Conservation (phyloP, 1,140 invertebrate species). For the Zaprionus camerounensis region DNA sequence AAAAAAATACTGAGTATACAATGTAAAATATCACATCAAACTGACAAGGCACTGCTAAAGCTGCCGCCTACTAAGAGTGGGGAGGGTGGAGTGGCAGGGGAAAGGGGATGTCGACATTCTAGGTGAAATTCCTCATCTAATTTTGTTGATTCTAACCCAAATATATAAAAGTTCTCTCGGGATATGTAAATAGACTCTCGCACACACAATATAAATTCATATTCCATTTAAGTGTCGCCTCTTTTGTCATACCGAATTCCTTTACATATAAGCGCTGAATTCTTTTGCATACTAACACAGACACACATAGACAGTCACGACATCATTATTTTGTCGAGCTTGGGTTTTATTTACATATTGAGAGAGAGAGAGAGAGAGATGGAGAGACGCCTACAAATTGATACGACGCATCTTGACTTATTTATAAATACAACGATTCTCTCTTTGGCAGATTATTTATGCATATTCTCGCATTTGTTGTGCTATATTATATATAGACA, state of each 20-base stretch:
- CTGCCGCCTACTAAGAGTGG: neutral
- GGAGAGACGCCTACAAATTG: conserved; percentile 33
- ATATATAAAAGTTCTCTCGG: neutral
- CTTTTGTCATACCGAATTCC: conserved; percentile 38
- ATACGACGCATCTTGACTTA: conserved; percentile 36
- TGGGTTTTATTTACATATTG: conserved; percentile 17
- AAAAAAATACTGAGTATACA: neutral
- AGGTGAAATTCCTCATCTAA: conserved; percentile 3
- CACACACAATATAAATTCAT: conserved; percentile 10
- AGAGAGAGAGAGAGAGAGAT: neutral
- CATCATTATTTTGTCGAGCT: conserved; percentile 36
- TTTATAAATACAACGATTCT: conserved; percentile 18
- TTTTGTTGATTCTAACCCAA: conserved; percentile 6
- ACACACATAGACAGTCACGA: neutral
- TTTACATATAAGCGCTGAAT: conserved; percentile 26
- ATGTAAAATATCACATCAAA: neutral
- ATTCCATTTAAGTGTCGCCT: conserved; percentile 12
- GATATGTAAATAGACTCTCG: conserved; percentile 26
- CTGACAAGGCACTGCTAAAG: neutral
- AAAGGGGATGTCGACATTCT: neutral
- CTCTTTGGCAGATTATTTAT: conserved; percentile 32
- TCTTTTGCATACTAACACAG: conserved; percentile 24
- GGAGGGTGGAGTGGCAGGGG: too few relatives aligned
- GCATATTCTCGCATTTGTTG: conserved; percentile 30
- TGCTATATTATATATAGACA: conserved; percentile 1